Evolutionary conservation across 2,797 vertebrate species (phyloP).

Genomic region (Sebastes iracundus): DNA sequence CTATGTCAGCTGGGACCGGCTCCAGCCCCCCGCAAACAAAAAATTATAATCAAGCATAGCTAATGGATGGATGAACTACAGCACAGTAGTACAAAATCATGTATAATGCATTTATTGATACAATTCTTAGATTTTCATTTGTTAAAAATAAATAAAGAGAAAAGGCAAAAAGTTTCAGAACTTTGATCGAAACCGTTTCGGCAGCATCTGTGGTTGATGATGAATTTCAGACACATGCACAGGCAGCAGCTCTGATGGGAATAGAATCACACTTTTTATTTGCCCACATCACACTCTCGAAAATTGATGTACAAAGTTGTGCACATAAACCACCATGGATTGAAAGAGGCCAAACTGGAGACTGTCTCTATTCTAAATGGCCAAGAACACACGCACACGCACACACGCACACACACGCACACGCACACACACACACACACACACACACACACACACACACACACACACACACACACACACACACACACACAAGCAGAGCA

Average conservation of each 20-base stretch:
- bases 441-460: background rate
- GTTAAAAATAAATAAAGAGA: background rate
- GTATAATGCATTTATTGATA: background rate
- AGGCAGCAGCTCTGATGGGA: conserved; percentile 15
- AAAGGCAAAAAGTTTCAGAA: background rate
- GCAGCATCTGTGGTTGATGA: conserved; percentile 30
- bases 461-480: background rate
- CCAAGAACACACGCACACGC: background rate
- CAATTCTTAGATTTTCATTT: background rate
- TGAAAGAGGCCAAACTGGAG: conserved; percentile 22
- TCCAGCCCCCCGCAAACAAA: background rate
- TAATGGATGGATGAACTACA: background rate
- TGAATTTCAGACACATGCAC: conserved; percentile 14
- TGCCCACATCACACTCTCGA: conserved; percentile 31
- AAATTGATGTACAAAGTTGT: conserved; percentile 9
- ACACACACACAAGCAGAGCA: conserved; percentile 2
- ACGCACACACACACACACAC: background rate
- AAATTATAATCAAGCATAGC: background rate
- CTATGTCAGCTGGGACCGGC: background rate
- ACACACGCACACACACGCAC: background rate
- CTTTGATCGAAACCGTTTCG: background rate
- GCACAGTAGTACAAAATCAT: background rate
- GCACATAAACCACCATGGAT: conserved; percentile 11
- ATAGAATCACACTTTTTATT: conserved; percentile 26
- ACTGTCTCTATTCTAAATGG: conserved; percentile 6